A percentile compares a stretch with the other conserved stretches of the same genome.
Evolutionary conservation across 1,140 invertebrate genomes (phyloP).

Genomic region (Portunus trituberculatus): DNA sequence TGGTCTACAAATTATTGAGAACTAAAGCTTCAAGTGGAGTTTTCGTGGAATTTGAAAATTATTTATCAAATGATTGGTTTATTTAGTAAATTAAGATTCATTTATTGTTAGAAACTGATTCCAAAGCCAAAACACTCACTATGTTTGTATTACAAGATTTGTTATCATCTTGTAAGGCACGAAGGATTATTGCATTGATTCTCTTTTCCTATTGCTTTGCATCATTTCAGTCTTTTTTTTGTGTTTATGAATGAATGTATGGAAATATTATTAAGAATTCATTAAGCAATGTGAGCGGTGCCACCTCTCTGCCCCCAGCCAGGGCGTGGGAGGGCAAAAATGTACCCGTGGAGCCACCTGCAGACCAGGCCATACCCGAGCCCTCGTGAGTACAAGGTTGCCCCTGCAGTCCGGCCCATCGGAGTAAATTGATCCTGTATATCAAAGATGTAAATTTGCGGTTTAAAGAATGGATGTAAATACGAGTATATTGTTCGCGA

Average conservation of each 20-base stretch:
- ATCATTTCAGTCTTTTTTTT: background rate
- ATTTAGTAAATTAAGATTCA: too few species aligned
- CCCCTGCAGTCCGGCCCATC: background rate
- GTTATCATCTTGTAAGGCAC: too few species aligned
- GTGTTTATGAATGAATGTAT: background rate
- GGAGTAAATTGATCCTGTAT: background rate
- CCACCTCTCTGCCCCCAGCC: background rate
- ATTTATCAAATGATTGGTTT: too few species aligned
- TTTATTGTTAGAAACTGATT: too few species aligned
- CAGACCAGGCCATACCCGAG: background rate
- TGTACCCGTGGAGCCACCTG: background rate
- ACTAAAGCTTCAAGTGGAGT: too few species aligned
- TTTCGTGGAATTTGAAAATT: too few species aligned
- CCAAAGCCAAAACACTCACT: too few species aligned
- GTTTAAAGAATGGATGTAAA: conserved; percentile 15
- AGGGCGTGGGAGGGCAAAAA: background rate
- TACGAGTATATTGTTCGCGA: conserved; percentile 9
- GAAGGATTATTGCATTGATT: too few species aligned
- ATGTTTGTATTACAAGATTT: too few species aligned
- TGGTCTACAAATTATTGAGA: too few species aligned
- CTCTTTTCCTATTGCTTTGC: too few species aligned
- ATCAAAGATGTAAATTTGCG: conserved; percentile 15
- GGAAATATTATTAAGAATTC: background rate
- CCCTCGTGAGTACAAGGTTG: background rate
- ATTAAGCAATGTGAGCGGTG: background rate